Evolutionary conservation across 2,888 invertebrate genomes (phyloP).

Genomic region (Cacoxenus indagator): DNA sequence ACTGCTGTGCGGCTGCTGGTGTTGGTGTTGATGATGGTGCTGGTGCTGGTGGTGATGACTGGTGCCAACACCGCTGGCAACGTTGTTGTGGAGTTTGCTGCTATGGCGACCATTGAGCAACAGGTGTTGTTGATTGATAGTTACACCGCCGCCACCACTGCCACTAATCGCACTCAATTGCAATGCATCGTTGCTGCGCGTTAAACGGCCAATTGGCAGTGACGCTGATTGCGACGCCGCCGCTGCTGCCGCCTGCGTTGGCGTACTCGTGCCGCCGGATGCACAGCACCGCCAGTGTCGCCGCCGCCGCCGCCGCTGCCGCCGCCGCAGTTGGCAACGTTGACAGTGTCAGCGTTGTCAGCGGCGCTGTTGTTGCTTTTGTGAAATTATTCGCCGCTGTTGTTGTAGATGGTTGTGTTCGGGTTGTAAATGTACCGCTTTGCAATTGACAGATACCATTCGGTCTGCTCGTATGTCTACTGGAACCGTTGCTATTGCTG

Average conservation of each 20-base stretch:
- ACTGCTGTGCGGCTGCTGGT: not conserved
- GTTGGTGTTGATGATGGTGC: conserved; percentile 47
- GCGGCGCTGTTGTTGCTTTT: conserved; percentile 29
- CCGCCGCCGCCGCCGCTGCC: conserved; percentile 28
- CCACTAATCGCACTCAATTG: not conserved
- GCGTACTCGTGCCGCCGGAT: conserved; percentile 39
- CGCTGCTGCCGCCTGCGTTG: not conserved
- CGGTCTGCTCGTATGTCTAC: not conserved
- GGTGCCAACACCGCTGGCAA: not conserved
- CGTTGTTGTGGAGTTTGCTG: conserved; percentile 33
- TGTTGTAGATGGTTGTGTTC: not conserved
- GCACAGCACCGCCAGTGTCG: conserved; percentile 48
- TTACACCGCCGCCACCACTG: not conserved
- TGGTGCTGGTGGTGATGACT: conserved; percentile 33
- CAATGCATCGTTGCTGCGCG: not conserved
- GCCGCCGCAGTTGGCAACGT: conserved; percentile 11
- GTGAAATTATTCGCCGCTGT: conserved; percentile 24
- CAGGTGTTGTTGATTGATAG: conserved; percentile 25
- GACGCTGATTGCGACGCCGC: conserved; percentile 2
- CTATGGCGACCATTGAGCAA: conserved; percentile 45
- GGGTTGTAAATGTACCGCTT: not conserved
- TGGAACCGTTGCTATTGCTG: conserved; percentile 15
- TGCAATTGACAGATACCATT: not conserved
- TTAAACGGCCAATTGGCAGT: conserved; percentile 29
- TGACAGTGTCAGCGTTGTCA: conserved; percentile 11